These are phyloP conservation scores for Atherinosoma microstoma DNA, from an alignment of 2,797 vertebrate species.

Conservation along the genomic window DNA sequence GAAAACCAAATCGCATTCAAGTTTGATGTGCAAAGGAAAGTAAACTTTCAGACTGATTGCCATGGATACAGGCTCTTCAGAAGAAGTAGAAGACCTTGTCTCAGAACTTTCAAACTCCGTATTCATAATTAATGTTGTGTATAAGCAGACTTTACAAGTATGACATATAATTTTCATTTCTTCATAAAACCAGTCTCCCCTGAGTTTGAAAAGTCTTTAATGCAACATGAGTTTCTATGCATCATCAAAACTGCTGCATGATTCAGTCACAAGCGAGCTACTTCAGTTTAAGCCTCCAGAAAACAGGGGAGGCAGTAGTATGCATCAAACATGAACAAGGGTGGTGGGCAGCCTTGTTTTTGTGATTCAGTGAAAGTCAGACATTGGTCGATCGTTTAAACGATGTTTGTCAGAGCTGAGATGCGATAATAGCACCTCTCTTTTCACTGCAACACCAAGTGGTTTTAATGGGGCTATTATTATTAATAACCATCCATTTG, in stretches of 20 bases:
- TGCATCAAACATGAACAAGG: conserved; percentile 46
- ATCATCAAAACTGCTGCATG: conserved; percentile 48
- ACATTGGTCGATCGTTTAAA: conserved; percentile 81
- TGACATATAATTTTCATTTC: conserved; percentile 32
- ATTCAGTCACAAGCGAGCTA: conserved; percentile 54
- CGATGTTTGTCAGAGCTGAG: conserved; percentile 82
- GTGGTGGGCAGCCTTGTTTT: conserved; percentile 70
- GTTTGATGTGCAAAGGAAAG: conserved; percentile 41
- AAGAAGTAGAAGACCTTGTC: conserved; percentile 26
- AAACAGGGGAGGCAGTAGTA: conserved; percentile 41
- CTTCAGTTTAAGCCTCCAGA: conserved; percentile 36
- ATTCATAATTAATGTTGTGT: conserved; percentile 32
- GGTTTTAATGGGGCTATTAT: conserved; percentile 91
- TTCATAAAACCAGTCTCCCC: conserved; percentile 32
- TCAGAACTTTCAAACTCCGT: conserved; percentile 15
- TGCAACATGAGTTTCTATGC: conserved; percentile 47
- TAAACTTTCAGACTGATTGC: conserved; percentile 47
- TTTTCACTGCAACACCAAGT: conserved; percentile 82
- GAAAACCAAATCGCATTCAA: conserved; percentile 57
- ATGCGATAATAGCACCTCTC: conserved; percentile 85
- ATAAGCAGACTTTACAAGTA: conserved; percentile 9
- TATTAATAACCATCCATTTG: conserved; percentile 90
- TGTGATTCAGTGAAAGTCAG: conserved; percentile 81
- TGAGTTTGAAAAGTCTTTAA: conserved; percentile 43
- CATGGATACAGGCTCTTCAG: conserved; percentile 42